Evolutionary conservation across 1,140 invertebrate genomes (phyloP).

Genomic region (Temnothorax nylanderi): DNA sequence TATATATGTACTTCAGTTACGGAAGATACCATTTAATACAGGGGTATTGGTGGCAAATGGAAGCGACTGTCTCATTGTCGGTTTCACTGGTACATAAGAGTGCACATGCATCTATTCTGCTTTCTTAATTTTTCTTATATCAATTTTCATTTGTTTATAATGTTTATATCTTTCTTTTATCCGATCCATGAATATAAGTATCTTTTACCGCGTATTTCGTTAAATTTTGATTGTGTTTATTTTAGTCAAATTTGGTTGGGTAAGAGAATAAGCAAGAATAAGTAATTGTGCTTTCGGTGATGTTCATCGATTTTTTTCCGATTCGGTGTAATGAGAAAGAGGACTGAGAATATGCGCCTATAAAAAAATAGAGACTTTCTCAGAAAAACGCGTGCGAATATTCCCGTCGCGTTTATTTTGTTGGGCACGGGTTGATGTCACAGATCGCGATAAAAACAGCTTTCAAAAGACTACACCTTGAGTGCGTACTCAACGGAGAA

Average conservation of each 20-base stretch:
- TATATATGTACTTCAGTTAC: too few relatives aligned
- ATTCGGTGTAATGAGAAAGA: not conserved
- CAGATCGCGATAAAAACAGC: slow-evolving; percentile 48
- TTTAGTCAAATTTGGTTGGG: too few relatives aligned
- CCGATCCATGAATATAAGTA: not conserved
- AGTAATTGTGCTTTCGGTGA: too few relatives aligned
- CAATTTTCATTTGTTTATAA: not conserved
- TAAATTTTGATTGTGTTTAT: too few relatives aligned
- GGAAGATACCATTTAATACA: too few relatives aligned
- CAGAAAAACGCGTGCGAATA: not conserved
- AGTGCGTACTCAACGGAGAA: slow-evolving; percentile 37
- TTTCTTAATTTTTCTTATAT: not conserved
- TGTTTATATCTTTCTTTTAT: not conserved
- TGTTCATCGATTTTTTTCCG: not conserved
- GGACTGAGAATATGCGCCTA: not conserved
- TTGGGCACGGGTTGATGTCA: slow-evolving; percentile 4
- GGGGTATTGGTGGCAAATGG: too few relatives aligned
- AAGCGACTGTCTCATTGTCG: too few relatives aligned
- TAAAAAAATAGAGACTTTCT: slow-evolving; percentile 10
- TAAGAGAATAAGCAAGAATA: too few relatives aligned
- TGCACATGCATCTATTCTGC: not conserved
- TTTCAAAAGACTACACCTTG: slow-evolving; percentile 55
- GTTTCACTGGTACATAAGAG: too few relatives aligned
- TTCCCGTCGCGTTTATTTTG: not conserved
- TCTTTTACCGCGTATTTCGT: too few relatives aligned